phyloP scores from a whole-genome alignment of 1,140 invertebrate species.

The honey bee (Apis mellifera) region DNA sequence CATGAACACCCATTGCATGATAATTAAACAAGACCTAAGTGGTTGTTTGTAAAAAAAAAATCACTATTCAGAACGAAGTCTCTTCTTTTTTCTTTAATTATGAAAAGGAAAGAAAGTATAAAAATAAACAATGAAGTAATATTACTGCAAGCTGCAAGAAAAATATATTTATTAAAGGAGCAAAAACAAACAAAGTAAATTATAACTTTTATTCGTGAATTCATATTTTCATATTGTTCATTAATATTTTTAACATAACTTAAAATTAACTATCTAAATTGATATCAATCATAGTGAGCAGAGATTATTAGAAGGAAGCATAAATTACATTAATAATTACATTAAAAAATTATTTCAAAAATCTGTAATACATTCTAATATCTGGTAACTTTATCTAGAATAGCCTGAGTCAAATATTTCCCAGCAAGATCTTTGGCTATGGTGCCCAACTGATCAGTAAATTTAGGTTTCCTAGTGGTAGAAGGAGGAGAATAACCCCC shows the following conservation, averaged over 20 bases:
- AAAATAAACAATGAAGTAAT: no score
- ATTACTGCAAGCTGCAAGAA: no score
- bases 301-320: neutral
- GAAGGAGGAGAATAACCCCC: constrained; percentile 55
- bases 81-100: neutral
- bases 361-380: constrained; percentile 18
- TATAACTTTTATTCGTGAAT: neutral
- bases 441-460: constrained; percentile 69
- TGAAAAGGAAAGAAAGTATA: no score
- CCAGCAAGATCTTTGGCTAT: constrained; percentile 72
- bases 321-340: neutral
- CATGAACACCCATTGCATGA: constrained; percentile 17
- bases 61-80: neutral
- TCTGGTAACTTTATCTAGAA: constrained; percentile 72
- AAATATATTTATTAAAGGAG: neutral
- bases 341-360: neutral
- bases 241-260: no score
- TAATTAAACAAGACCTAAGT: constrained; percentile 2
- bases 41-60: neutral
- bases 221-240: neutral
- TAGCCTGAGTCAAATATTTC: constrained; percentile 68
- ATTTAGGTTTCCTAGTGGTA: constrained; percentile 69
- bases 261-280: neutral
- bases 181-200: neutral
- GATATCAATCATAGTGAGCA: neutral